Evolutionary conservation across 2,113 vertebrate genomes (phyloP).

Genomic region (Spizaetus ornatus): DNA sequence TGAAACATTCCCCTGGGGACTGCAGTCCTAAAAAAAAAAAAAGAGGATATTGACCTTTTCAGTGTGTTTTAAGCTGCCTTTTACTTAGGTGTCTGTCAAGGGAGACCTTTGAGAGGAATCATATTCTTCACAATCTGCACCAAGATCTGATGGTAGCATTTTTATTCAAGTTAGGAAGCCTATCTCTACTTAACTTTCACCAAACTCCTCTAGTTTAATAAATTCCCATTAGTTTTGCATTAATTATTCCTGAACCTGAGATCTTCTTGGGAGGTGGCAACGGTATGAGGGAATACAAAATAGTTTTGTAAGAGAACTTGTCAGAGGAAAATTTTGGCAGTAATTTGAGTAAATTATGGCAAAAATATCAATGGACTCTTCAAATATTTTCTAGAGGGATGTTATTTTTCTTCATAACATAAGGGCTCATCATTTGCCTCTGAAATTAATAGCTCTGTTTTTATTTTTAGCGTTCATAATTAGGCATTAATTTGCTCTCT

Average conservation of each 20-base stretch:
- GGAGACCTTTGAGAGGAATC: not conserved
- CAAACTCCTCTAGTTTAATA: not conserved
- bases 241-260: not conserved
- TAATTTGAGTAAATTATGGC: conserved; percentile 12
- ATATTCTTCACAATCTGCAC: not conserved
- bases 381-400: conserved; percentile 21
- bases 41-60: not conserved
- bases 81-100: not conserved
- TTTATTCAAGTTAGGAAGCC: not conserved
- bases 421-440: conserved; percentile 10
- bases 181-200: not conserved
- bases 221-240: not conserved
- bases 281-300: not conserved
- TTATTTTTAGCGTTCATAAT: conserved; percentile 61
- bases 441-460: conserved; percentile 52
- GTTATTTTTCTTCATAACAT: conserved; percentile 29
- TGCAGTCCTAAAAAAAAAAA: not conserved
- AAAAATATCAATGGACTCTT: conserved; percentile 45
- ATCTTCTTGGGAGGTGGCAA: not conserved
- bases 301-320: not conserved
- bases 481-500: conserved; percentile 42
- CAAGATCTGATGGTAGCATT: not conserved
- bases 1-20: not conserved
- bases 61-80: not conserved
- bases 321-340: conserved; percentile 9